Base-by-base conservation (phyloP, 1,140 invertebrate genomes). In the Campoletis sonorensis region DNA sequence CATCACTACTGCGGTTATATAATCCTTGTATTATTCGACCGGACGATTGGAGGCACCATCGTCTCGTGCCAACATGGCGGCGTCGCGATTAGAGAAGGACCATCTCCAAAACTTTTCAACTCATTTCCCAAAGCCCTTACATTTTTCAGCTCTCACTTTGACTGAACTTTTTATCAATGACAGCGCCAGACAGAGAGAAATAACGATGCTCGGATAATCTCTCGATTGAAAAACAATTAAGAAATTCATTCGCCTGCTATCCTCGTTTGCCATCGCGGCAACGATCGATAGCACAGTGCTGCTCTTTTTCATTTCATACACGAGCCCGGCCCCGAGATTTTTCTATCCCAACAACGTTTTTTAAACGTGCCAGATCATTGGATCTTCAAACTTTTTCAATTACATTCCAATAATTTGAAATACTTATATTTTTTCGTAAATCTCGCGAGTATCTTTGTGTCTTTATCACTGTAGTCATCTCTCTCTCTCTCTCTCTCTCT, bases 21-120 rank as follows among this genome's bases (percentile, higher is more conserved):
- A 90, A 91, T 88, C 81, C 30, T 30, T 16, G 64, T 83, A 81
- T 86, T 88, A 81, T 83, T 86, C 64, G 76, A 79, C 30, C 77
- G 79, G 81, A 83, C 79, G 61, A 82, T 67, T 82, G 33, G 77
- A 73, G 70, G 61, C 73, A 72, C 76, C 51, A 73, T 75, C 37
- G 16, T 49, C 54, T 85, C 87, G 82, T 85, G 78, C 85, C 86
- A 90, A 91, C 75, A 90, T 91, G 90, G 89, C 89, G 86, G 84
- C 85, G 75, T 75, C 79, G 81, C 84, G 85, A 15, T 61, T 26
- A 27, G 21, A 45, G 33, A n/a, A 26, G 64, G 40, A 67, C 79
- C 76, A 78, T 33, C 61, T 78, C 76, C 58, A 78, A 64, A 78
- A 78, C 33, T 54, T 37, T 8, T 8, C 11, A 16, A 7, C 30